phyloP scores from a whole-genome alignment of 2,888 invertebrate genomes.

The Drosophila pseudotakahashii region DNA sequence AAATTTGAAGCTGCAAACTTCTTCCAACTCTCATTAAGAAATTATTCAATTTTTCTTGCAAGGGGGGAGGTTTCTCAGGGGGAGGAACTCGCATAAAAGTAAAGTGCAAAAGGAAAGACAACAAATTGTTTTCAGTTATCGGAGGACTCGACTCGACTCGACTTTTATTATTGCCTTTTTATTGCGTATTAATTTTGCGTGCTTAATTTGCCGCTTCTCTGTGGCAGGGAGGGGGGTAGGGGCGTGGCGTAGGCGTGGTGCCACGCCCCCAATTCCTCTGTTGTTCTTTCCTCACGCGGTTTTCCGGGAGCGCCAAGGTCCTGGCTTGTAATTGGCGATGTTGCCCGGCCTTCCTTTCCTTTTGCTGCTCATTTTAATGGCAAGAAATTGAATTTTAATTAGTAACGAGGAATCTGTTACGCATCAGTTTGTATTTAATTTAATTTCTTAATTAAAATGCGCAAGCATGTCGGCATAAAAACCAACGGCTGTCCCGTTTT shows the following conservation, averaged over 20 bases:
- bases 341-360: conserved; percentile 33
- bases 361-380: conserved; percentile 74
- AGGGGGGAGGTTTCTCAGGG: too few species aligned
- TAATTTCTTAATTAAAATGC: conserved; percentile 81
- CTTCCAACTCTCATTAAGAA: conserved; percentile 61
- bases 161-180: conserved; percentile 77
- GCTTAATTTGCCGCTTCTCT: conserved; percentile 69
- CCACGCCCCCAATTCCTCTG: conserved; percentile 38
- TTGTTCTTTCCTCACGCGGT: conserved; percentile 33
- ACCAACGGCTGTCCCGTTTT: conserved; percentile 41
- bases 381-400: conserved; percentile 80
- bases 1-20: conserved; percentile 59
- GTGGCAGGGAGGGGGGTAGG: conserved; percentile 2
- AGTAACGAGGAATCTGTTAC: conserved; percentile 80
- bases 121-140: conserved; percentile 73
- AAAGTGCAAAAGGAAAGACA: conserved; percentile 38
- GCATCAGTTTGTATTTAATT: conserved; percentile 80
- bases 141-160: conserved; percentile 27
- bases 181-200: conserved; percentile 80
- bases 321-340: conserved; percentile 71
- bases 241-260: conserved; percentile 39
- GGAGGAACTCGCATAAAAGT: conserved; percentile 15
- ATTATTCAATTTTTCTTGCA: conserved; percentile 57
- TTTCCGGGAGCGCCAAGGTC: conserved; percentile 62
- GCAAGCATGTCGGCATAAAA: conserved; percentile 75